A percentile compares a stretch with the other conserved stretches of the same genome.
Conservation (phyloP, 2,797 vertebrate species). For the Orestias chungarensis region DNA sequence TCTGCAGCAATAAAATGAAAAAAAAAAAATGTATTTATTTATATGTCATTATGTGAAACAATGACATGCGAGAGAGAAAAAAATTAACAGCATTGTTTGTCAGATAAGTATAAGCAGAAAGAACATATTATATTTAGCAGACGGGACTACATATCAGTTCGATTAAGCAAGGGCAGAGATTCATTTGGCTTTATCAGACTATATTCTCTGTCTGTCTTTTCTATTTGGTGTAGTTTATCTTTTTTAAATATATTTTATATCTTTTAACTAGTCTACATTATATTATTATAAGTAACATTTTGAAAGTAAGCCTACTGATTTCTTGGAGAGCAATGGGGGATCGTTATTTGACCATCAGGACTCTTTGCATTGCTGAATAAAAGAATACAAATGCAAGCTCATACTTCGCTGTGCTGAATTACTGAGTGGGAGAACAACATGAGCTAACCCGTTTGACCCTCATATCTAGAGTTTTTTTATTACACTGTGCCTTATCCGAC, state of each 20-base stretch:
- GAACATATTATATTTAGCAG: slow-evolving; percentile 5
- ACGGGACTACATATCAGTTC: slow-evolving; percentile 34
- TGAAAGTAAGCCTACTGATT: slow-evolving; percentile 62
- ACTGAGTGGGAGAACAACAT: slow-evolving; percentile 49
- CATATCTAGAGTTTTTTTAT: slow-evolving; percentile 33
- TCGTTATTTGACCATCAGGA: slow-evolving; percentile 47
- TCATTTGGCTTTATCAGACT: slow-evolving; percentile 47
- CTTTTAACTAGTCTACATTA: slow-evolving; percentile 57
- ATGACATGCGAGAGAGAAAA: not conserved
- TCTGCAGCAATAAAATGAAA: slow-evolving; percentile 2
- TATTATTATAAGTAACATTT: slow-evolving; percentile 59
- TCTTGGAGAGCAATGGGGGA: slow-evolving; percentile 47
- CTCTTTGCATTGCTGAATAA: slow-evolving; percentile 29
- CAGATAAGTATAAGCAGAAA: slow-evolving; percentile 18
- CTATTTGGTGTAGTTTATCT: slow-evolving; percentile 56
- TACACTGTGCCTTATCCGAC: slow-evolving; percentile 16
- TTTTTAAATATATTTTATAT: slow-evolving; percentile 60
- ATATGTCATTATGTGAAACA: slow-evolving; percentile 15
- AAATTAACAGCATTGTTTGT: slow-evolving; percentile 5
- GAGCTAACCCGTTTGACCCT: slow-evolving; percentile 36
- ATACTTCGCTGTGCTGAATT: slow-evolving; percentile 26
- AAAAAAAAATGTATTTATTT: slow-evolving; percentile 7
- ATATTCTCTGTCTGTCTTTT: slow-evolving; percentile 37
- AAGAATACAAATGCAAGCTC: slow-evolving; percentile 15
- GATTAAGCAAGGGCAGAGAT: slow-evolving; percentile 57